Conservation (phyloP, 2,113 vertebrate genomes). For the Apistogramma diplotaenia region DNA sequence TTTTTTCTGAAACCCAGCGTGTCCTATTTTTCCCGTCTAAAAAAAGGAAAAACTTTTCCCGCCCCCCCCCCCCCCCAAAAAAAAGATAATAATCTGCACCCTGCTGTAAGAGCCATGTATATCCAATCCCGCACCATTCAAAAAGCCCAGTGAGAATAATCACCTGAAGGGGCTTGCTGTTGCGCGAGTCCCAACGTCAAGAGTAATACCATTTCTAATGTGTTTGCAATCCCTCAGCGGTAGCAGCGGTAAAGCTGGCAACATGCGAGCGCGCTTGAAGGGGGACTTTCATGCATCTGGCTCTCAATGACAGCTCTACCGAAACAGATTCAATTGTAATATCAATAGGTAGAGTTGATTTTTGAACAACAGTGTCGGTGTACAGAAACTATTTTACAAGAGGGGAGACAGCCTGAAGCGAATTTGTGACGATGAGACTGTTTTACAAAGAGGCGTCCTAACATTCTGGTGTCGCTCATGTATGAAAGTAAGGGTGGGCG, state of each 20-base stretch:
- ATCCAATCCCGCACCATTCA: slow-evolving; percentile 18
- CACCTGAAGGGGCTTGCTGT: slow-evolving; percentile 35
- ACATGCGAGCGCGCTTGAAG: neutral
- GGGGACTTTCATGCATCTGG: neutral
- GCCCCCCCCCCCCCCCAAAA: neutral
- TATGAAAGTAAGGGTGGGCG: neutral
- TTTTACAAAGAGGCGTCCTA: neutral
- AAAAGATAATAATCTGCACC: slow-evolving; percentile 22
- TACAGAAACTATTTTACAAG: neutral
- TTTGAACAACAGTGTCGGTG: neutral
- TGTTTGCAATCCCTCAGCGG: slow-evolving; percentile 19
- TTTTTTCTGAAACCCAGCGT: neutral
- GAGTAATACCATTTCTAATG: slow-evolving; percentile 29
- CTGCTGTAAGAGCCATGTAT: slow-evolving; percentile 3
- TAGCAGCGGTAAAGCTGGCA: neutral
- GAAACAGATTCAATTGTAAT: neutral
- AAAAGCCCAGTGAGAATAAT: slow-evolving; percentile 42
- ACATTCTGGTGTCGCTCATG: neutral
- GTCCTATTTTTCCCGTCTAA: neutral
- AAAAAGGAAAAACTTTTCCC: neutral
- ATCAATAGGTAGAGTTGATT: neutral
- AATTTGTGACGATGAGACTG: neutral
- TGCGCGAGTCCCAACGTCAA: slow-evolving; percentile 7
- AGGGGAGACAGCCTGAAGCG: neutral
- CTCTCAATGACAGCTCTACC: neutral